Percentiles rank a stretch among this genome's conserved stretches.
These are phyloP conservation scores for Drosophila stalkeri DNA, from an alignment of 2,888 invertebrate species.

Conservation along the genomic window DNA sequence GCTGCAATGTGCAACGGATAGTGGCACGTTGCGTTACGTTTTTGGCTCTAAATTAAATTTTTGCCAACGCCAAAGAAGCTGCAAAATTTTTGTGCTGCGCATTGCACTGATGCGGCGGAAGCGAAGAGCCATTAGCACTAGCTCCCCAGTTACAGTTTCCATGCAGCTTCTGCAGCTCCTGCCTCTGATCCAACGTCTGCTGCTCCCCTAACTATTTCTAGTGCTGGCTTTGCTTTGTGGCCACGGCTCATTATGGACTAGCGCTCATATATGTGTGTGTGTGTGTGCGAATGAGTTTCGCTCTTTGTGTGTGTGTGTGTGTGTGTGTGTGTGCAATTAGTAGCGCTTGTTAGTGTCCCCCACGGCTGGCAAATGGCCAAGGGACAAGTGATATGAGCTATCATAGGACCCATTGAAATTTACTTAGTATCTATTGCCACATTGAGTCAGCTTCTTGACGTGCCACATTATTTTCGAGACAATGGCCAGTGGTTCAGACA, in stretches of 20 bases:
- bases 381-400: constrained; percentile 76
- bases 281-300: constrained; percentile 37
- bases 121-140: constrained; percentile 73
- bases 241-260: constrained; percentile 74
- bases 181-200: neutral
- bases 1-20: constrained; percentile 56
- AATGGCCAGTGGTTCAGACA: constrained; percentile 36
- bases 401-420: constrained; percentile 72
- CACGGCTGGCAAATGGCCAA: constrained; percentile 67
- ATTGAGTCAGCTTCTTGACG: constrained; percentile 24
- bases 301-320: constrained; percentile 40
- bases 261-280: constrained; percentile 24
- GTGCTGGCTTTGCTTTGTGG: constrained; percentile 76
- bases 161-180: neutral
- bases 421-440: constrained; percentile 50
- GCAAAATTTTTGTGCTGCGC: constrained; percentile 80
- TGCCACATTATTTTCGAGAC: constrained; percentile 50
- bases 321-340: constrained; percentile 69
- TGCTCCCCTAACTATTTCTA: constrained; percentile 36
- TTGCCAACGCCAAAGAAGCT: constrained; percentile 82
- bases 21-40: constrained; percentile 75
- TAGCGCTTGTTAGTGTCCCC: constrained; percentile 70
- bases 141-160: constrained; percentile 27
- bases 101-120: constrained; percentile 77
- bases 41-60: constrained; percentile 81